Conservation (phyloP, 2,797 vertebrate species). For the Pangasius mekongensis region DNA sequence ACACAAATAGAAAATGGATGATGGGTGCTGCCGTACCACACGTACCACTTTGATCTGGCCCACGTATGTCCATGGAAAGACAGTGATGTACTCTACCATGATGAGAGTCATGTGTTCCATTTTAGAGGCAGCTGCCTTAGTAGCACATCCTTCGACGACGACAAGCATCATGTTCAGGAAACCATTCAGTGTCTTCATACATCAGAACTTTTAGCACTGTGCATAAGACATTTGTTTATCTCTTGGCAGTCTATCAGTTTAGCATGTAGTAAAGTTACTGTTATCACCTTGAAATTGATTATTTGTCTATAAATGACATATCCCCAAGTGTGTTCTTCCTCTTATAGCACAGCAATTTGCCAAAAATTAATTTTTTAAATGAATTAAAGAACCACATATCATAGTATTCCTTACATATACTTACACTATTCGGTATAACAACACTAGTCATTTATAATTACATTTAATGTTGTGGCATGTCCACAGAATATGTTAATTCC, state of each 20-base stretch:
- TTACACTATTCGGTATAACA: not conserved
- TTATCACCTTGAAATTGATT: not conserved
- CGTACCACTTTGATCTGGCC: not conserved
- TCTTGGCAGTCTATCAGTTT: not conserved
- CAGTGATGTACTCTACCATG: not conserved
- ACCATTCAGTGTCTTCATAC: too few species aligned
- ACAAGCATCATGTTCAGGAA: not conserved
- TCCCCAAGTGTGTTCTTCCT: not conserved
- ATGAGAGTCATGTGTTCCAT: not conserved
- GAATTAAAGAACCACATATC: not conserved
- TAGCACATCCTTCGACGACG: not conserved
- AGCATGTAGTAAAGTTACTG: not conserved
- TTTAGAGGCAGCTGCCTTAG: not conserved
- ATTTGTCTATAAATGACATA: not conserved
- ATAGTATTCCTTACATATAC: not conserved
- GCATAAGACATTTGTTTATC: not conserved
- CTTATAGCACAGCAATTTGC: not conserved
- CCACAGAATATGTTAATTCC: not conserved
- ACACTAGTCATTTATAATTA: not conserved
- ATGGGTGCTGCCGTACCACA: too few species aligned
- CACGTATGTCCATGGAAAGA: not conserved
- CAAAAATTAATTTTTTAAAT: not conserved
- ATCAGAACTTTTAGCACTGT: not conserved
- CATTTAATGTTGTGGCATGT: not conserved
- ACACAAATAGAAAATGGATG: not conserved